Evolutionary conservation across 2,113 vertebrate species (phyloP).

Genomic region (Pedetes capensis): DNA sequence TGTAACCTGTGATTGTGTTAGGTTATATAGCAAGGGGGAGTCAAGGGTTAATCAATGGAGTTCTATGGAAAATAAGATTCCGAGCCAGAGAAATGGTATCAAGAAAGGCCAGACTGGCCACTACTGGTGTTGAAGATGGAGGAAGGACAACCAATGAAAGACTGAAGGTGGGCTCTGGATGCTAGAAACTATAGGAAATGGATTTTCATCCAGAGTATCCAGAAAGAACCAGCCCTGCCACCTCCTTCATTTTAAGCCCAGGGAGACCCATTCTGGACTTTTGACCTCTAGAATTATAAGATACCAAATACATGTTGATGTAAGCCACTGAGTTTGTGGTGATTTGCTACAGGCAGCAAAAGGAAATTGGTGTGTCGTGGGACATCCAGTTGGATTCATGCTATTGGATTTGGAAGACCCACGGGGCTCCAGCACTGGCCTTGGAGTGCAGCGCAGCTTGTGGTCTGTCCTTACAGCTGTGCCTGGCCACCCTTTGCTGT

Average conservation of each 20-base stretch:
- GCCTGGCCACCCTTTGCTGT: not conserved
- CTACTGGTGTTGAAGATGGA: not conserved
- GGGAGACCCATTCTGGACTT: not conserved
- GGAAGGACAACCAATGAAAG: not conserved
- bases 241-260: not conserved
- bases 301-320: not conserved
- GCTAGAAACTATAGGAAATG: not conserved
- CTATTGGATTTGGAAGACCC: not conserved
- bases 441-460: fast-evolving
- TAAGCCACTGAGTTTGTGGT: not conserved
- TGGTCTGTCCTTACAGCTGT: not conserved
- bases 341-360: not conserved
- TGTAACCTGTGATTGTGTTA: not conserved
- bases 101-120: too few relatives aligned
- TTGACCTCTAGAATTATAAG: not conserved
- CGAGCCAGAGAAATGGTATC: not conserved
- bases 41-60: not conserved
- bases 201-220: not conserved
- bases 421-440: not conserved
- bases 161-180: not conserved
- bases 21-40: not conserved
- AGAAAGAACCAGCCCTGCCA: not conserved
- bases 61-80: not conserved
- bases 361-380: not conserved
- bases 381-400: not conserved